Evolutionary conservation across 2,888 invertebrate genomes (phyloP), one percentile per base, ranked within the genome.

Genomic region (Lamellibrachia satsuma): DNA sequence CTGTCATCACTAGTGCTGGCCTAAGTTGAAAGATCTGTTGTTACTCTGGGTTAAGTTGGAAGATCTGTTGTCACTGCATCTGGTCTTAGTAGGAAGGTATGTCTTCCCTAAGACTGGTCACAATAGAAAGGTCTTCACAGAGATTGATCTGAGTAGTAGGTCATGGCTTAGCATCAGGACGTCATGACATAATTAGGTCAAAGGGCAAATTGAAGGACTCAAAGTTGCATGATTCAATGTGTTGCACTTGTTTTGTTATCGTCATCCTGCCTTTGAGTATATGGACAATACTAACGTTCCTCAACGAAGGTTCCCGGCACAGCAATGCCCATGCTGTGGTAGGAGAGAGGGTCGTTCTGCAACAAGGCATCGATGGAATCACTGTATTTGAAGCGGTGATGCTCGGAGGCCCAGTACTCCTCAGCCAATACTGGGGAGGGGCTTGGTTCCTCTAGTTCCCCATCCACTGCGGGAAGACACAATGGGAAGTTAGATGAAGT

Each of bases 371-470:
- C 94, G 6, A 95, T 94, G 93, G 95, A 95, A 52, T 96, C 95
- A n/a, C 95, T 94, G 93, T 95, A 95, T 93, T 96, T 95, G 94
- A 96, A 96, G 52, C 96, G 93, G 93, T 96, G 96, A 92, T 96
- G 96, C 92, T 96, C 96, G 3, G 96, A 96, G 90, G 95, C 93
- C 96, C 96, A 96, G 94, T 96, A 96, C 15, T 95, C 95, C 27
- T 94, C 92, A 0, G 94, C 94, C 22, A n/a, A 93, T 27, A 93
- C 91, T 3, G 52, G 52, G 39, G 91, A 52, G 91, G 39, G 52
- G n/a, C n/a, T 11, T 22, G 51, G 55, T 3, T 91, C 91, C 55
- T 39, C 91, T 6, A 91, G 52, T 11, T 52, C 39, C 22, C 52
- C 91, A 4, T 55, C 91, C 91, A 52, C 91, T 91, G 55, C n/a